phyloP scores from a whole-genome alignment of 2,888 invertebrate genomes.

The Drosophila mimica region DNA sequence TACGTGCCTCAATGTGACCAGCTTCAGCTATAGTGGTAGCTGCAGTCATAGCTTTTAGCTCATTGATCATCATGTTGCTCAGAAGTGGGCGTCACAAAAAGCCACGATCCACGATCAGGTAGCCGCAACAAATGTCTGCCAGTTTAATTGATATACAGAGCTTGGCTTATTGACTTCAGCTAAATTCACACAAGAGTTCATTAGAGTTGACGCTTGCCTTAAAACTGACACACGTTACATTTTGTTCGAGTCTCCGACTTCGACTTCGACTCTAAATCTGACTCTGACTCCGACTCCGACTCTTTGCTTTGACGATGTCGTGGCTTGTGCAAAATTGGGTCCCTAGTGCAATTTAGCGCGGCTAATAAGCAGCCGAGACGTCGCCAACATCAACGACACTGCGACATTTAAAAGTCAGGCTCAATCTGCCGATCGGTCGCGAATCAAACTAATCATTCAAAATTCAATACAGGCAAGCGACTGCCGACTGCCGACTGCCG shows the following conservation, averaged over 20 bases:
- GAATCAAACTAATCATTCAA: slow-evolving; percentile 83
- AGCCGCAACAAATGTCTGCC: slow-evolving; percentile 58
- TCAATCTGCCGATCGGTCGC: slow-evolving; percentile 80
- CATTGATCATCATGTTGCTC: slow-evolving; percentile 71
- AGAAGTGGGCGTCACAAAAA: slow-evolving; percentile 71
- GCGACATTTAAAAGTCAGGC: slow-evolving; percentile 81
- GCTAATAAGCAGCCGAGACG: slow-evolving; percentile 80
- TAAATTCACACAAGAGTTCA: slow-evolving; percentile 82
- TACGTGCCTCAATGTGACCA: slow-evolving; percentile 76
- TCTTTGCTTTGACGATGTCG: slow-evolving; percentile 58
- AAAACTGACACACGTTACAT: slow-evolving; percentile 82
- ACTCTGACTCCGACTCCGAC: slow-evolving; percentile 34
- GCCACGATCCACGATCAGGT: slow-evolving; percentile 42
- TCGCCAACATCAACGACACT: slow-evolving; percentile 62
- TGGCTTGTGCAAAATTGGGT: slow-evolving; percentile 78
- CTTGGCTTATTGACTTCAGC: slow-evolving; percentile 77
- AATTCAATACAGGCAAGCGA: slow-evolving; percentile 73
- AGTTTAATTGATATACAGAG: slow-evolving; percentile 81
- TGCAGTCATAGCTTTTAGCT: slow-evolving; percentile 21
- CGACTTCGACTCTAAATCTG: slow-evolving; percentile 16
- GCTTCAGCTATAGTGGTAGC: slow-evolving; percentile 17
- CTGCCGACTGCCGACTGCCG: slow-evolving; percentile 40
- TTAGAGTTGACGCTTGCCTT: slow-evolving; percentile 82
- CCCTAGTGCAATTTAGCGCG: slow-evolving; percentile 81
- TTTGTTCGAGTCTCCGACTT: slow-evolving; percentile 51